Conservation (phyloP, 2,113 vertebrate genomes). For the Lamprologus lemairii region DNA sequence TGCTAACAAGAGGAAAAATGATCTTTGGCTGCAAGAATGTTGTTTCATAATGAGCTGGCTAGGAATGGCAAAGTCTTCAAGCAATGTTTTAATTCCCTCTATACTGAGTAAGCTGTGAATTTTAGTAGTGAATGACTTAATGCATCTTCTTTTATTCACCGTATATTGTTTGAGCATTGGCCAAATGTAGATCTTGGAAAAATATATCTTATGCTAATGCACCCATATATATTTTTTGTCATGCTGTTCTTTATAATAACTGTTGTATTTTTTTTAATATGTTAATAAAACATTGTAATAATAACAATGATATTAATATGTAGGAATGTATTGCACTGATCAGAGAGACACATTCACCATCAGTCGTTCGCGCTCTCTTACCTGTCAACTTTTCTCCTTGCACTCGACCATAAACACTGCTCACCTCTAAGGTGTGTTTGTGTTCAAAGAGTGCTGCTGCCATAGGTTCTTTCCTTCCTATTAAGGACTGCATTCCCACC, state of each 20-base stretch:
- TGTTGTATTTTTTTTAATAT: background rate
- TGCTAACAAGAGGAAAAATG: constrained; percentile 64
- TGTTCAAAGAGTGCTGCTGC: constrained; percentile 46
- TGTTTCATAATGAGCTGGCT: constrained; percentile 53
- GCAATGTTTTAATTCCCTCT: constrained; percentile 38
- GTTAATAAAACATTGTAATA: background rate
- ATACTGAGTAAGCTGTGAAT: constrained; percentile 8
- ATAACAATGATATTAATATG: background rate
- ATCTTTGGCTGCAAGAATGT: constrained; percentile 36
- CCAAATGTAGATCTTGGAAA: background rate
- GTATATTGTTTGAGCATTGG: background rate
- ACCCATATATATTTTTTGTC: background rate
- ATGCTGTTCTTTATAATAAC: background rate
- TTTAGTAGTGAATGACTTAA: constrained; percentile 8
- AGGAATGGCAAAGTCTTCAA: constrained; percentile 36
- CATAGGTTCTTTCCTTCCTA: constrained; percentile 35
- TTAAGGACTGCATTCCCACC: constrained; percentile 18
- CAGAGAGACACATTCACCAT: background rate
- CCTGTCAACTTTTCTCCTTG: constrained; percentile 36
- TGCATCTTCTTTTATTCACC: background rate
- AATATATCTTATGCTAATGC: background rate
- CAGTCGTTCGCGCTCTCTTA: constrained; percentile 25
- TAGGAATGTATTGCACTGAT: background rate
- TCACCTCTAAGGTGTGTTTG: constrained; percentile 46
- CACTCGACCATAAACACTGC: constrained; percentile 14